Evolutionary conservation across 2,888 invertebrate genomes (phyloP).

Genomic region (Epicampocera succincta): DNA sequence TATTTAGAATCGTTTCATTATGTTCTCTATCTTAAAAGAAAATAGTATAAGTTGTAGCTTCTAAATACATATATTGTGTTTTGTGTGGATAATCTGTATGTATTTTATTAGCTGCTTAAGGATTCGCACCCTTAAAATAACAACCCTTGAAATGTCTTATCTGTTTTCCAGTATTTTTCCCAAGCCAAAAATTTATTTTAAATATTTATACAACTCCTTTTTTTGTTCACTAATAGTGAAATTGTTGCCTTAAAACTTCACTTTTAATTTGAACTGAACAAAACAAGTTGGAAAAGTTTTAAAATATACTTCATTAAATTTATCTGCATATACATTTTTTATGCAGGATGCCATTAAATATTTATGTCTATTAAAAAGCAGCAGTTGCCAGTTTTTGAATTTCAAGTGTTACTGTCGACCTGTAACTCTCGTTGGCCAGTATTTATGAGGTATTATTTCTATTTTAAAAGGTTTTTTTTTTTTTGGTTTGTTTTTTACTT

Average conservation of each 20-base stretch:
- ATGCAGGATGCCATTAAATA: conserved; percentile 52
- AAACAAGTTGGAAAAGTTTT: background rate
- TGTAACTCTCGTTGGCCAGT: background rate
- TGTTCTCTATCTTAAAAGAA: no score
- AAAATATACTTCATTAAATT: conserved; percentile 34
- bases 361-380: conserved; percentile 60
- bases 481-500: no score
- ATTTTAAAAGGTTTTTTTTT: conserved; percentile 17
- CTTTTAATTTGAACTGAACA: background rate
- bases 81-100: no score
- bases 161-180: no score
- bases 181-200: no score
- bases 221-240: background rate
- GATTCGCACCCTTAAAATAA: no score
- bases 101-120: no score
- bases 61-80: no score
- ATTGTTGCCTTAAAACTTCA: no score
- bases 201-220: background rate
- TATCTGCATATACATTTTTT: conserved; percentile 39
- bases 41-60: no score
- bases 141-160: no score
- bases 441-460: conserved; percentile 25
- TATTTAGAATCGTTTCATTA: no score
- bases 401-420: background rate
- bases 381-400: conserved; percentile 42